phyloP scores from a whole-genome alignment of 2,888 invertebrate genomes.

The Epistrophella euchroma region DNA sequence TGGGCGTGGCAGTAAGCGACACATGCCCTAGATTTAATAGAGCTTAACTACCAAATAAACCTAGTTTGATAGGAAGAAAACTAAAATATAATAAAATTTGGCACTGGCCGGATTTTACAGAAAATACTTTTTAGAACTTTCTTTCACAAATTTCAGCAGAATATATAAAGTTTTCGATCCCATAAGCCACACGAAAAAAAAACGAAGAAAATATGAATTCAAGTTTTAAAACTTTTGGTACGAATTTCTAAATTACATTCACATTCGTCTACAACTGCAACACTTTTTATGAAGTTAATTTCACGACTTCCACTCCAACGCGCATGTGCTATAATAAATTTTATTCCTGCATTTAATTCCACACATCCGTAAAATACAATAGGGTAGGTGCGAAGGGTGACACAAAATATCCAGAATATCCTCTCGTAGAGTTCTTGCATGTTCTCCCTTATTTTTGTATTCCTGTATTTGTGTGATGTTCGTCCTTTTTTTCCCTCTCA shows the following conservation, averaged over 20 bases:
- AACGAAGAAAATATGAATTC: no score
- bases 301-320: constrained; percentile 58
- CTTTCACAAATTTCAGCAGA: no score
- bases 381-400: constrained; percentile 75
- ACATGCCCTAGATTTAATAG: no score
- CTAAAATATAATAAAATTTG: no score
- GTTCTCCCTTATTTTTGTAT: constrained; percentile 55
- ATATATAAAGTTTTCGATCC: no score
- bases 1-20: no score
- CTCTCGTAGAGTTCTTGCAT: constrained; percentile 49
- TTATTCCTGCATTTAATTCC: constrained; percentile 68
- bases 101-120: no score
- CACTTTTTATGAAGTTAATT: constrained; percentile 50
- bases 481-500: constrained; percentile 34
- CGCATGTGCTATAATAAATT: constrained; percentile 73
- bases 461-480: constrained; percentile 36
- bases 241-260: background rate
- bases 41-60: no score
- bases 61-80: no score
- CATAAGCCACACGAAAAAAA: no score
- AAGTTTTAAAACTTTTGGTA: background rate
- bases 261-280: constrained; percentile 12
- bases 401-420: constrained; percentile 67
- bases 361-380: constrained; percentile 67
- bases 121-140: no score